Evolutionary conservation across 2,888 invertebrate species (phyloP), one percentile per base, ranked within the genome.

Genomic region (Volucella inflata): DNA sequence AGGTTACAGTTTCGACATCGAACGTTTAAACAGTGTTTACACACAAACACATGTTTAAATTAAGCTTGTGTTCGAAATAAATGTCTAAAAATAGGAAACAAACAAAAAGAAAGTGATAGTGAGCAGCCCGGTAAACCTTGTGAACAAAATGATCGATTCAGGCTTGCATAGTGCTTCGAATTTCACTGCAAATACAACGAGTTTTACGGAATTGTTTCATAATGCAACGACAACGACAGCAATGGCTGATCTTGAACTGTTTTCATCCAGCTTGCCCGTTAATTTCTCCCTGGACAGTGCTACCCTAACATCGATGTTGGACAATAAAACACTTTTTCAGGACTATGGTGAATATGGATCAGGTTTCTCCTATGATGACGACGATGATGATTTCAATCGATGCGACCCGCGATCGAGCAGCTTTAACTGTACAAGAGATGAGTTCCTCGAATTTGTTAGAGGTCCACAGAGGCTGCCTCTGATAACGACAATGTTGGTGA

Each of bases 391-490:
- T 8, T 93, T 94, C 42, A 93, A 93, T 89, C 93, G 92, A 2
- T 93, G 93, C 88, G 87, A 91, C 36, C 91, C 92, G 0, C 88
- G n/a, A 10, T 65, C 51, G 12, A 67, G 30, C 10, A 36, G 89
- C 48, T 93, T 94, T 90, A 94, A 95, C 89, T 94, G 95, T 88
- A 93, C 93, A 8, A 93, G 94, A 81, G 93, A 94, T n/a, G 94
- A 94, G 87, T 95, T 94, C 92, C 91, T 95, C 48, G 92, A 92
- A 89, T 91, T 91, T 84, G 91, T 93, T 88, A 93, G 95, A 91
- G 96, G 96, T 0, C 95, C 95, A 0, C 93, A 94, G 60, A 93
- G 94, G 53, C 90, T 95, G 77, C 94, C 95, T 0, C 89, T 94
- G 38, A 89, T 91, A 84, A 93, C 93, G 88, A 93, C 94, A 9